Evolutionary conservation across 2,797 vertebrate genomes (phyloP).

Genomic region (Geotrypetes seraphini): DNA sequence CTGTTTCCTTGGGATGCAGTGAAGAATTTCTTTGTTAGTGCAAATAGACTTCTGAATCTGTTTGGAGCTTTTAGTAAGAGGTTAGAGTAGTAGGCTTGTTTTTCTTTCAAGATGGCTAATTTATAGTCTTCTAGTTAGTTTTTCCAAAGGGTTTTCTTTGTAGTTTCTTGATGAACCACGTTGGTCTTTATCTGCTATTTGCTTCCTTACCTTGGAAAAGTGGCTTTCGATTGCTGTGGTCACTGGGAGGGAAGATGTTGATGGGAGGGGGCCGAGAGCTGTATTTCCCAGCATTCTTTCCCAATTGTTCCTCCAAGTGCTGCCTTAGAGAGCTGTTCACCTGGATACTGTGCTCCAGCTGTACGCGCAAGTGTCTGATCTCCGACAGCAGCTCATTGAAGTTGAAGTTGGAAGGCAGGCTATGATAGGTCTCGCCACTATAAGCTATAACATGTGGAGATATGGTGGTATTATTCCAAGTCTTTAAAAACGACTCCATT

Average conservation of each 20-base stretch:
- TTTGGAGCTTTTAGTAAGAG: too few species aligned
- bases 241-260: conserved; percentile 45
- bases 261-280: conserved; percentile 25
- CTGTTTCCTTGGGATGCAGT: too few species aligned
- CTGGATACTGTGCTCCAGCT: conserved; percentile 69
- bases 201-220: conserved; percentile 47
- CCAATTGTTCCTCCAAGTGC: conserved; percentile 56
- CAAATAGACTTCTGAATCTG: too few species aligned
- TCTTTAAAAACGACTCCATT: background rate
- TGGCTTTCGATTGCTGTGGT: conserved; percentile 45
- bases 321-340: conserved; percentile 63
- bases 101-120: too few species aligned
- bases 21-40: too few species aligned
- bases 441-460: conserved; percentile 37
- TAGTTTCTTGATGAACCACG: too few species aligned
- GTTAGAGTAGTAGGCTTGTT: too few species aligned
- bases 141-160: too few species aligned
- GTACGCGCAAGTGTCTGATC: conserved; percentile 60
- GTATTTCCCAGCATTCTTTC: background rate
- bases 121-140: too few species aligned
- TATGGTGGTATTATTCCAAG: background rate
- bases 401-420: conserved; percentile 34
- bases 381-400: conserved; percentile 63
- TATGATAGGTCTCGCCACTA: conserved; percentile 32
- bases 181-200: too few species aligned